phyloP scores from a whole-genome alignment of 2,797 vertebrate genomes.

The Dromococcyx pavoninus region DNA sequence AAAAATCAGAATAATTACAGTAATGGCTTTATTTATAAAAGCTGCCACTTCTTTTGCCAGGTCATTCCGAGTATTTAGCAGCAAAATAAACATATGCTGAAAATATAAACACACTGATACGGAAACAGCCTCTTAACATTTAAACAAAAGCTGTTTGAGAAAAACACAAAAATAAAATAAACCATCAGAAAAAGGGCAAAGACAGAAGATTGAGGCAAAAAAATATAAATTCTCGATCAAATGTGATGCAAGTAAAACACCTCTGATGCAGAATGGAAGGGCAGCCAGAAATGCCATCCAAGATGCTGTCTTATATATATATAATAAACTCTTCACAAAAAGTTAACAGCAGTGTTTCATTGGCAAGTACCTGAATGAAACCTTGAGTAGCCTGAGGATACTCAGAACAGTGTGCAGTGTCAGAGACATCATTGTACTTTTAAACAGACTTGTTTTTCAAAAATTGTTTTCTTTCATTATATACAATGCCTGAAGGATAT shows the following conservation, averaged over 20 bases:
- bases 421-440: background rate
- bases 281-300: background rate
- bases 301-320: background rate
- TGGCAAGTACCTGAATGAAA: background rate
- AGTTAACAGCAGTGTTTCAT: background rate
- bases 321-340: background rate
- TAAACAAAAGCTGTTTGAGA: background rate
- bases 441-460: background rate
- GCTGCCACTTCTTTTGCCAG: conserved; percentile 19
- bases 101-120: background rate
- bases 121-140: background rate
- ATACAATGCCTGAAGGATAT: background rate
- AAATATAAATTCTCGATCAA: background rate
- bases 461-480: background rate
- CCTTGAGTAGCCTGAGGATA: background rate
- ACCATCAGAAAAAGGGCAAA: background rate
- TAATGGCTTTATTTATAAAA: conserved; percentile 21
- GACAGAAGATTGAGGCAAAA: background rate
- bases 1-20: conserved; percentile 9
- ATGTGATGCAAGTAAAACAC: background rate
- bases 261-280: background rate
- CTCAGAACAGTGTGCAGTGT: background rate
- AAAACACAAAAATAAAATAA: background rate
- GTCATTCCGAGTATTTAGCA: background rate
- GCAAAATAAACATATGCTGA: conserved; percentile 35